Base-by-base conservation (phyloP, 2,888 invertebrate genomes). In the Latheticus oryzae region DNA sequence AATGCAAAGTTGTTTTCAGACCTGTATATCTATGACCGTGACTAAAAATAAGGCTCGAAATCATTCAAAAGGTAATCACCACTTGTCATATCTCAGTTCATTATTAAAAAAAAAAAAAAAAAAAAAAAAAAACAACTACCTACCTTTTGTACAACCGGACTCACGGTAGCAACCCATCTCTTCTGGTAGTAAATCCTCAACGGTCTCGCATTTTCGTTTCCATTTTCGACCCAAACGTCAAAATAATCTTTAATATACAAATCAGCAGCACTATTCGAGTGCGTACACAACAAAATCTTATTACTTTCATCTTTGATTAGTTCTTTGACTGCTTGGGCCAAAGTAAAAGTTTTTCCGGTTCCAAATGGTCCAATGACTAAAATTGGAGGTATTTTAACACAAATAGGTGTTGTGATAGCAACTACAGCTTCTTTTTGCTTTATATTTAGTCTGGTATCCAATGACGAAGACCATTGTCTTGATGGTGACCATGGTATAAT, bases 201-300 rank as follows among this genome's bases (percentile, higher is more conserved):
- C 0, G 92, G 91, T 19, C 84, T 81, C 0, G 88, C 87, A 65
- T 87, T 86, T 32, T 83, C 79, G 61, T 86, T 79, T 0, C 89
- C 89, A 11, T 79, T 80, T 69, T 86, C 86, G 15, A 89, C 87
- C 83, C 88, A 89, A 0, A 86, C 85, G 78, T 92, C 88, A 52
- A 93, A 82, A 76, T 91, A 93, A 69, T 93, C 91, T 70, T 89
- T 89, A 26, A 93, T 90, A 71, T 93, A 93, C 55, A 92, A 79
- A 80, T 93, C 92, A 5, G 92, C 92, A 7, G 92, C 92, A 69
- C 91, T 91, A 78, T 93, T 93, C 38, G 91, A 92, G 79, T 93
- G 92, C 1, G 93, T 93, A 74, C 93, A 93, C 45, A 93, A 87
- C 60, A 93, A 81, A 45, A 93, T 87, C 70, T 87, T 84, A 15